These are phyloP conservation scores for Pangasius macronema DNA, from an alignment of 2,797 vertebrate genomes.

Conservation along the genomic window DNA sequence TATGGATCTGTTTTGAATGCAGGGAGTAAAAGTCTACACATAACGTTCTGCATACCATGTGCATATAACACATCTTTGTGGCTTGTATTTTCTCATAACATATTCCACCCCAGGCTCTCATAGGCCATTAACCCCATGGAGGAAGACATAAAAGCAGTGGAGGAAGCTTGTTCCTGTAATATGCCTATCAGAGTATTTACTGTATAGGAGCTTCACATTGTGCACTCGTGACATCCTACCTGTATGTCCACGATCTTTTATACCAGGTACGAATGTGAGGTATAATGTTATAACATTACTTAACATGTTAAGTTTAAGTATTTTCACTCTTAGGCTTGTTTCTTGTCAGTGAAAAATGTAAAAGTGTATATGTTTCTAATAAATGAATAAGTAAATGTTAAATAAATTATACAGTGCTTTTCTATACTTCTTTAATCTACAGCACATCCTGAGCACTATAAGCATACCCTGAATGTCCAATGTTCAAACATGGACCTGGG, in stretches of 20 bases:
- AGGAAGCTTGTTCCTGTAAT: not conserved
- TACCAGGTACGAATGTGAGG: too few relatives aligned
- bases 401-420: too few relatives aligned
- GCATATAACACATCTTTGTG: not conserved
- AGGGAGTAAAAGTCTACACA: not conserved
- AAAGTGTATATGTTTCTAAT: too few relatives aligned
- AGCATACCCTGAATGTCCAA: too few relatives aligned
- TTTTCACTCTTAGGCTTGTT: too few relatives aligned
- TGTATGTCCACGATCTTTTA: too few relatives aligned
- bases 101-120: not conserved
- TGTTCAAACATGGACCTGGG: not conserved
- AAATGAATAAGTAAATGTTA: not conserved
- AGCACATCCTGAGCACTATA: too few relatives aligned
- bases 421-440: too few relatives aligned
- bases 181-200: not conserved
- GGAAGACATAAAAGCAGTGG: not conserved
- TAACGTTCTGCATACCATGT: not conserved
- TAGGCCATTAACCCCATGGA: not conserved
- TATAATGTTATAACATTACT: too few relatives aligned
- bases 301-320: not conserved
- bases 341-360: too few relatives aligned
- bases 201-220: not conserved
- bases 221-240: too few relatives aligned
- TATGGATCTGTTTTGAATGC: not conserved
- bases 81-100: not conserved